These are phyloP conservation scores for Cheilosia vernalis DNA, from an alignment of 2,888 invertebrate genomes.

Conservation along the genomic window DNA sequence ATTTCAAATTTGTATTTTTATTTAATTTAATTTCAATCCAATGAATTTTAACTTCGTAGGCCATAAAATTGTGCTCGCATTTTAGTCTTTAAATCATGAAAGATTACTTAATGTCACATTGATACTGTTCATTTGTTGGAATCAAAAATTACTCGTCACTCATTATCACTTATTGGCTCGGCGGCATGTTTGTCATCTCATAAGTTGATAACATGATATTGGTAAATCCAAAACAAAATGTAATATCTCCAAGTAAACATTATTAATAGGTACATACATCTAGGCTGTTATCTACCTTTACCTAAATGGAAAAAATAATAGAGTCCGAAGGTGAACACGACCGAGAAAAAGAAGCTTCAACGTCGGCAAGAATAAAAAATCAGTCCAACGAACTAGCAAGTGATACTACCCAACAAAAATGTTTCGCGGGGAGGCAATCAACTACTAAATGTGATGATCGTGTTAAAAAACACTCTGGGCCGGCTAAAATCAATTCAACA, in stretches of 20 bases:
- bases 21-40: not conserved
- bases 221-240: slow-evolving; percentile 19
- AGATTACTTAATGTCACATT: not conserved
- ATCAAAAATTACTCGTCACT: too few relatives aligned
- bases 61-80: not conserved
- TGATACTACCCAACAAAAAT: slow-evolving; percentile 23
- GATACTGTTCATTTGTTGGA: not conserved
- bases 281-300: slow-evolving; percentile 32
- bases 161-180: not conserved
- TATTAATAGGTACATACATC: slow-evolving; percentile 5
- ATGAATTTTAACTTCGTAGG: not conserved
- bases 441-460: slow-evolving; percentile 6
- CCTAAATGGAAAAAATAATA: slow-evolving; percentile 62
- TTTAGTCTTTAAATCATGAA: not conserved
- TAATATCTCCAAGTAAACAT: not conserved
- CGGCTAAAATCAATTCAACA: slow-evolving; percentile 15
- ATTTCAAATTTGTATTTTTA: not conserved
- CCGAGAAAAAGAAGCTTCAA: slow-evolving; percentile 35
- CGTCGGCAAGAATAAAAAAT: slow-evolving; percentile 14
- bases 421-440: slow-evolving; percentile 9
- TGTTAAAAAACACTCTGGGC: not conserved
- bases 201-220: slow-evolving; percentile 47
- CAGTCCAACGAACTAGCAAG: slow-evolving; percentile 14
- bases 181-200: slow-evolving; percentile 20
- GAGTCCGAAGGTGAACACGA: slow-evolving; percentile 25